Conservation (phyloP, 1,140 invertebrate species). For the Tetragonula clypearis region DNA sequence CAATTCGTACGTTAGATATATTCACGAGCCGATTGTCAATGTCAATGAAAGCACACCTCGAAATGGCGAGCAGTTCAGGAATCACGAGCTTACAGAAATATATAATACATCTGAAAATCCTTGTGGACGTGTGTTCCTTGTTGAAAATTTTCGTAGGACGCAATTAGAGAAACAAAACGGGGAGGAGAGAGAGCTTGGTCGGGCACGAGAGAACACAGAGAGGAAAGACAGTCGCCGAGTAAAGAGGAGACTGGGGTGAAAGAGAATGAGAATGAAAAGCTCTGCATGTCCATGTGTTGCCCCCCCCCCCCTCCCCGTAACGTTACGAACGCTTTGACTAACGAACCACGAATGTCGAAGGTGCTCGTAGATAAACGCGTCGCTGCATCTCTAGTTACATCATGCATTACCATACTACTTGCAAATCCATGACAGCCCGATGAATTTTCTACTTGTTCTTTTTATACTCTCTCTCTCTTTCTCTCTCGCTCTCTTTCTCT, state of each 20-base stretch:
- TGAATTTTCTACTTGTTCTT: conserved; percentile 41
- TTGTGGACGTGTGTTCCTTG: no score
- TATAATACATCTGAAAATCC: no score
- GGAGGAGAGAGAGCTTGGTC: neutral
- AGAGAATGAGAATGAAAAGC: conserved; percentile 18
- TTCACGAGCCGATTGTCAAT: no score
- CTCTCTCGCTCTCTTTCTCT: no score
- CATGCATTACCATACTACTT: conserved; percentile 57
- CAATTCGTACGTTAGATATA: no score
- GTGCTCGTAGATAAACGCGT: conserved; percentile 23
- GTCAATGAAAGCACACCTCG: no score
- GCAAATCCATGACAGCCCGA: conserved; percentile 16
- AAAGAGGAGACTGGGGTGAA: neutral
- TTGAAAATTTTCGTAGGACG: conserved; percentile 17
- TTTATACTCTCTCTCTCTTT: neutral
- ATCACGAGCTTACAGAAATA: neutral
- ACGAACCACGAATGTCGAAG: conserved; percentile 51
- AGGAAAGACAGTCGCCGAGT: neutral
- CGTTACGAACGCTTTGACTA: conserved; percentile 56
- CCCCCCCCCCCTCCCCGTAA: conserved; percentile 28
- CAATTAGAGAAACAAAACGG: conserved; percentile 35
- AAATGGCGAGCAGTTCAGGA: neutral
- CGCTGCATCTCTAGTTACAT: conserved; percentile 43
- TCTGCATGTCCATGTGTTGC: neutral
- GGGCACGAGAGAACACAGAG: neutral